A percentile compares a stretch with the other conserved stretches of the same genome.
Conservation (phyloP, 2,888 invertebrate genomes). For the Noctua fimbriata region DNA sequence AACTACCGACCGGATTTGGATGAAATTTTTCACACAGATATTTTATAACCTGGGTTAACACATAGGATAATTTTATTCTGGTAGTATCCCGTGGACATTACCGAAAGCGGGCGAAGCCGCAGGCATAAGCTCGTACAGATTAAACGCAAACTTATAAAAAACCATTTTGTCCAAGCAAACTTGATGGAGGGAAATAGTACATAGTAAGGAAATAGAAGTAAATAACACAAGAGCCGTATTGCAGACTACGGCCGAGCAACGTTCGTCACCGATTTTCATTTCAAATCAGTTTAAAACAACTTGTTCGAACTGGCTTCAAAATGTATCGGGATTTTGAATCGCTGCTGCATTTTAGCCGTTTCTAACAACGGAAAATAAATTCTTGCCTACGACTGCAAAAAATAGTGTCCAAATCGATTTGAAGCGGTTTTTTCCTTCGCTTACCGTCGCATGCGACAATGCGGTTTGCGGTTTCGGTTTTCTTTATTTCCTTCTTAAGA, state of each 20-base stretch:
- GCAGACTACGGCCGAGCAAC: slow-evolving; percentile 14
- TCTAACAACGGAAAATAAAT: slow-evolving; percentile 27
- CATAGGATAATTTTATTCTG: too few relatives aligned
- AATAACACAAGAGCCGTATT: slow-evolving; percentile 24
- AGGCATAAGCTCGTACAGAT: not conserved
- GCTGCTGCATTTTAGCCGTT: slow-evolving; percentile 27
- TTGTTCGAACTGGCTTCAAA: slow-evolving; percentile 44
- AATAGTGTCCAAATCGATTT: slow-evolving; percentile 27
- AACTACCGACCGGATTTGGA: too few relatives aligned
- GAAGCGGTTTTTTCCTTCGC: slow-evolving; percentile 12
- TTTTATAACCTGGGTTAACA: too few relatives aligned
- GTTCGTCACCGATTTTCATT: slow-evolving; percentile 57
- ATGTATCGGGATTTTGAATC: slow-evolving; percentile 37
- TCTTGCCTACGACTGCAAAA: slow-evolving; percentile 11
- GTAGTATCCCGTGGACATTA: too few relatives aligned
- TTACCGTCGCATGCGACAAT: not conserved
- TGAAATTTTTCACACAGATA: too few relatives aligned
- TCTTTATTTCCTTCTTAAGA: not conserved
- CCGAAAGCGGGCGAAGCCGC: too few relatives aligned
- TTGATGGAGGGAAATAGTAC: slow-evolving; percentile 3
- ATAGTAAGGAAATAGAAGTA: slow-evolving; percentile 18
- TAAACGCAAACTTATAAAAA: not conserved
- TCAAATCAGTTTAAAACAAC: slow-evolving; percentile 59
- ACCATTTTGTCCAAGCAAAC: slow-evolving; percentile 10
- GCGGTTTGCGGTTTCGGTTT: not conserved